Evolutionary conservation across 2,797 vertebrate species (phyloP).

Genomic region (Pygocentrus nattereri): DNA sequence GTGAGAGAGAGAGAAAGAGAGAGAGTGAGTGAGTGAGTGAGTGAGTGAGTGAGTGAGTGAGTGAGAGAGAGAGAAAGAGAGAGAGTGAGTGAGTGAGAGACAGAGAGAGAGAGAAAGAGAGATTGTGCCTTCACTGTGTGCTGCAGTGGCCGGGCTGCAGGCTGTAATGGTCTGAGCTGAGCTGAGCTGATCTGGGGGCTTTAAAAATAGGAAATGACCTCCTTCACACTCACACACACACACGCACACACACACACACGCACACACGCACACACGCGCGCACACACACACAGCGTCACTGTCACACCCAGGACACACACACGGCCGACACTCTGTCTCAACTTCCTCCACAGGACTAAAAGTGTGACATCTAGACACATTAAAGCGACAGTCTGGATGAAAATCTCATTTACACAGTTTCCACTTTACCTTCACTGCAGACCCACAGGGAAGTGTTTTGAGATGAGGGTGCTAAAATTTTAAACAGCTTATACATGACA

Average conservation of each 20-base stretch:
- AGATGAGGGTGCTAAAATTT: no score
- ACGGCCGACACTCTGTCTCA: background rate
- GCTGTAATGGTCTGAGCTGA: background rate
- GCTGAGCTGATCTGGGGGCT: conserved; percentile 51
- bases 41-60: no score
- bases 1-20: no score
- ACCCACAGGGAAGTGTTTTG: no score
- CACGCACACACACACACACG: background rate
- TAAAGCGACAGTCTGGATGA: background rate
- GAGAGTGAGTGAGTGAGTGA: no score
- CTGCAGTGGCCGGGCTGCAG: conserved; percentile 17
- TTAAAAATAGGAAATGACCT: conserved; percentile 67
- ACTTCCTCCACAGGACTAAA: conserved; percentile 14
- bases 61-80: no score
- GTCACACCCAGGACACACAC: conserved; percentile 13
- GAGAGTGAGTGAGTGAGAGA: no score
- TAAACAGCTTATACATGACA: no score
- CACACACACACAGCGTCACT: conserved; percentile 29
- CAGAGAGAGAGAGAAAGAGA: no score
- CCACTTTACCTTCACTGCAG: background rate
- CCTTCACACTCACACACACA: conserved; percentile 49
- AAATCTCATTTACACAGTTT: background rate
- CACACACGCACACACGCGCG: background rate
- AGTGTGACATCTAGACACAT: conserved; percentile 22
- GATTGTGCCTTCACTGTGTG: background rate